phyloP scores from a whole-genome alignment of 2,797 vertebrate genomes.

The Amphiprion clarkii region DNA sequence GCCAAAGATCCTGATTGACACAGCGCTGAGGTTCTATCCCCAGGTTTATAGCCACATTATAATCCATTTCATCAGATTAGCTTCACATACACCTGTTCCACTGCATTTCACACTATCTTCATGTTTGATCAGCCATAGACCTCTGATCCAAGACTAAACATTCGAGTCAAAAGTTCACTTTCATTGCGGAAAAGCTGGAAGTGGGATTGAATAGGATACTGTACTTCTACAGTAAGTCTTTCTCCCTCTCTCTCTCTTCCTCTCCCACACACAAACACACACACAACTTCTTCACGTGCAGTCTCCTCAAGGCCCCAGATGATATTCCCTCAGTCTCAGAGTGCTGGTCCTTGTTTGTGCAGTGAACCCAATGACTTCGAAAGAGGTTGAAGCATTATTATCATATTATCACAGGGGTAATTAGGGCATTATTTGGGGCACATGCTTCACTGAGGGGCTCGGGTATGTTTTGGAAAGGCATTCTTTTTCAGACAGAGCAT shows the following conservation, averaged over 20 bases:
- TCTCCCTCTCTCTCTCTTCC: not conserved
- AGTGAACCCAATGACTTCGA: conserved; percentile 81
- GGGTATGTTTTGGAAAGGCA: conserved; percentile 79
- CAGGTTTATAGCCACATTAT: conserved; percentile 55
- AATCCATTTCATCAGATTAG: conserved; percentile 66
- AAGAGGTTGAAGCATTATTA: conserved; percentile 71
- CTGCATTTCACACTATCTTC: conserved; percentile 37
- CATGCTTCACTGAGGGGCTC: conserved; percentile 65
- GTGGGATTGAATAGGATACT: conserved; percentile 39
- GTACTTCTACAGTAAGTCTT: conserved; percentile 52
- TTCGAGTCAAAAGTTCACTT: conserved; percentile 46
- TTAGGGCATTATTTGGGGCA: conserved; percentile 80
- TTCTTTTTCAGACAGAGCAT: conserved; percentile 84
- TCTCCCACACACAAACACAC: conserved; percentile 29
- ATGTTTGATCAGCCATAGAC: conserved; percentile 26
- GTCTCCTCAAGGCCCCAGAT: conserved; percentile 73
- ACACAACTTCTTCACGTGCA: conserved; percentile 62
- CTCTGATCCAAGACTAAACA: conserved; percentile 43
- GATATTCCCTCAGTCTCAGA: conserved; percentile 74
- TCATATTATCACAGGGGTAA: conserved; percentile 79
- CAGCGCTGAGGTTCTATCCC: conserved; percentile 39
- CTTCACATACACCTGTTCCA: conserved; percentile 51
- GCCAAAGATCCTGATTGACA: conserved; percentile 63
- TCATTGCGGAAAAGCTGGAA: conserved; percentile 42
- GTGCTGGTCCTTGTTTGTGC: conserved; percentile 66